Percentiles rank a stretch among this genome's conserved stretches.
Conservation (phyloP, 2,113 vertebrate species). For the Stegostoma tigrinum region DNA sequence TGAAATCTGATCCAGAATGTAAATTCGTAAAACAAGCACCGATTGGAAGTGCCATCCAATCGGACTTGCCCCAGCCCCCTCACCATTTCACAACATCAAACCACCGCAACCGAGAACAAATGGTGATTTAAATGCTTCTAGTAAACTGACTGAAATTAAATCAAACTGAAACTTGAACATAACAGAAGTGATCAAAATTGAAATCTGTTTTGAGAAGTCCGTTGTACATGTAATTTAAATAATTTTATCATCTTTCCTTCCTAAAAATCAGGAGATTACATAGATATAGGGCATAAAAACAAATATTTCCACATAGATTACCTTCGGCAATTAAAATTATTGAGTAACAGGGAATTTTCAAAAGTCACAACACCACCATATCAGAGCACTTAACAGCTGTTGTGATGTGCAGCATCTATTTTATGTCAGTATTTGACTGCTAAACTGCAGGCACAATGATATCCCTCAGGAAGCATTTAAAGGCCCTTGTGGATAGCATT, state of each 20-base stretch:
- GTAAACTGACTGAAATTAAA: not conserved
- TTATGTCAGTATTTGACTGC: slow-evolving; percentile 51
- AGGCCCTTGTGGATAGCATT: slow-evolving; percentile 49
- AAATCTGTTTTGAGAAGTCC: not conserved
- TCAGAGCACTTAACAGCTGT: slow-evolving; percentile 53
- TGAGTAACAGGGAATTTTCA: slow-evolving; percentile 46
- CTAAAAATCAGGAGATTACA: not conserved
- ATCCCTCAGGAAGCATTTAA: slow-evolving; percentile 57
- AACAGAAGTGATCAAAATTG: not conserved
- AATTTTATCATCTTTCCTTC: not conserved
- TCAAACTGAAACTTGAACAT: not conserved
- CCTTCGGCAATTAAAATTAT: slow-evolving; percentile 45
- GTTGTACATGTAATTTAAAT: not conserved
- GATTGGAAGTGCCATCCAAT: not conserved
- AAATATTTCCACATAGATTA: slow-evolving; percentile 23
- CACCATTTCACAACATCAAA: not conserved
- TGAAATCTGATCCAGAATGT: not conserved
- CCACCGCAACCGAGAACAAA: not conserved
- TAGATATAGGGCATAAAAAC: not conserved
- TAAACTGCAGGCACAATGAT: slow-evolving; percentile 56
- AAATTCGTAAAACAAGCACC: not conserved
- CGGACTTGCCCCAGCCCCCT: not conserved
- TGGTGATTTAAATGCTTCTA: not conserved
- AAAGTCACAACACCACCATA: slow-evolving; percentile 51
- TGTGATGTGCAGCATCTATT: slow-evolving; percentile 54